Evolutionary conservation across 2,888 invertebrate genomes (phyloP), one percentile per base, ranked within the genome.

Genomic region (Adineta ricciae): DNA sequence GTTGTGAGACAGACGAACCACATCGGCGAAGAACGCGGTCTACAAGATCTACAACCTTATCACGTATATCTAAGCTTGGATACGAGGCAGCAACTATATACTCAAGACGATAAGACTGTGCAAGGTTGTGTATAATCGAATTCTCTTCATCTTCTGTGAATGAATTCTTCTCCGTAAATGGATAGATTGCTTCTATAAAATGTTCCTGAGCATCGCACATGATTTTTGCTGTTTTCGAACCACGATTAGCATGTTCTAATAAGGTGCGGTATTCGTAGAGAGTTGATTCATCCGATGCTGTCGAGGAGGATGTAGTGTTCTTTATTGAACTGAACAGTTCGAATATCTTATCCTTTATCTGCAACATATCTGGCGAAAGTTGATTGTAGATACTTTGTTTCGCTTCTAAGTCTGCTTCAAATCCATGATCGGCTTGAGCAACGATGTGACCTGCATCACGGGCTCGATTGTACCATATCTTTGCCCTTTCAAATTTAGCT

Each of bases 381-480:
- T 7, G 19, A 54, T 11, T 83, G 2, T 19, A 19, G 19, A 50
- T 50, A 50, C 2, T 50, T 16, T 50, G 16, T 50, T 50, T 50
- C 19, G 19, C 11, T 32, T 16, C 2, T 19, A 50, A 50, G 9
- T 50, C 50, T 50, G 14, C 50, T 3, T 7, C 50, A 50, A 50
- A 50, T 50, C 50, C 50, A 7, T 32, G 64, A 19, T 64, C 27
- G 32, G 32, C 32, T 64, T 64, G 64, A 50, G 84, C 84, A 14
- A 82, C 50, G 24, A 84, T n/a, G 36, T 78, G 36, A 38, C 54
- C 56, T 36, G 78, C 41, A 54, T 82, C n/a, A 38, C 78, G 21
- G 38, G 50, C 84, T 27, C 84, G 78, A 32, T 84, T 27, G 24
- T 84, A 82, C 84, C 84, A 84, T 0, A 84, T 36, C 21, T 82